These are phyloP conservation scores for Neolamprologus caudopunctatus DNA, from an alignment of 2,113 vertebrate genomes.

Conservation along the genomic window DNA sequence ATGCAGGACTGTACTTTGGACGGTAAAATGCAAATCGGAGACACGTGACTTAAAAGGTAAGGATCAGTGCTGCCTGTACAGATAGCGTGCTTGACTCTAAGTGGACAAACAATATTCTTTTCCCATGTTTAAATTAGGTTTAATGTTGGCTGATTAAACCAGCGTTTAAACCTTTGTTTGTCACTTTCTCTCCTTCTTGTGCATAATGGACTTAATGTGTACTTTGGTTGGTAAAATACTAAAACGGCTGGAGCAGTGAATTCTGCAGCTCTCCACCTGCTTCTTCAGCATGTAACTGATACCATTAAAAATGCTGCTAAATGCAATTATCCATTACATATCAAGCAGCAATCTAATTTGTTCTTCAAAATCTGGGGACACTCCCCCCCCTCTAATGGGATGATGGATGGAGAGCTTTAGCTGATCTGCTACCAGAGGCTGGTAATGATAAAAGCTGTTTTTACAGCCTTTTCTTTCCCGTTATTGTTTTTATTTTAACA, in stretches of 20 bases:
- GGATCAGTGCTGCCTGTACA: background rate
- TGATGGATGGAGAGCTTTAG: background rate
- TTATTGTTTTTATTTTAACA: background rate
- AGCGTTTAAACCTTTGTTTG: background rate
- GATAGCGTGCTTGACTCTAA: background rate
- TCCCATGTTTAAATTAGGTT: background rate
- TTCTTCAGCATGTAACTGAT: background rate
- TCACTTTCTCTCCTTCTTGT: background rate
- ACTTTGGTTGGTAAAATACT: background rate
- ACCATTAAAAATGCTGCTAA: background rate
- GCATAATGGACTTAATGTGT: background rate
- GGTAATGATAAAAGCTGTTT: background rate
- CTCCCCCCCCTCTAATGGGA: background rate
- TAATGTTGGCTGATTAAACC: background rate
- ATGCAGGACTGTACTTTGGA: background rate
- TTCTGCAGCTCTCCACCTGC: background rate
- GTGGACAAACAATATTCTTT: background rate
- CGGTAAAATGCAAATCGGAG: background rate
- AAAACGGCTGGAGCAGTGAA: background rate
- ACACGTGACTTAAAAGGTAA: background rate
- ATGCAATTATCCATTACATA: conserved; percentile 16
- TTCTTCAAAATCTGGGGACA: background rate
- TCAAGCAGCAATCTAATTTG: conserved; percentile 29
- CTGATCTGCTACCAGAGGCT: background rate
- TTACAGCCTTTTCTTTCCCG: background rate